phyloP scores from a whole-genome alignment of 1,140 invertebrate genomes.

The Danaus plexippus region DNA sequence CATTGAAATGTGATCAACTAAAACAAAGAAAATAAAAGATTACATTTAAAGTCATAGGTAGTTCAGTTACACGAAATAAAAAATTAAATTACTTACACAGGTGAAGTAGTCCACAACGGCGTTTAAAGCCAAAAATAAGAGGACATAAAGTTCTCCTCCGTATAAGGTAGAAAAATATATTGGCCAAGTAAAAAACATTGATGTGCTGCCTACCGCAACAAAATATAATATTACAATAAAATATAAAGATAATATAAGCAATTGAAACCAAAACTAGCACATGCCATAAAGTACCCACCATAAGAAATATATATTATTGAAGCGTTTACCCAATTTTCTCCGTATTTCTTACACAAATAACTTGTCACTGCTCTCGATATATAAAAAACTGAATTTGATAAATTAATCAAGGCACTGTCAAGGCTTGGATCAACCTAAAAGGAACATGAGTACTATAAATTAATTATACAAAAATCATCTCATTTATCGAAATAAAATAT shows the following conservation, averaged over 20 bases:
- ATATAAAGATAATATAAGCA: constrained; percentile 1
- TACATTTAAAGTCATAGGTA: too few relatives aligned
- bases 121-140: constrained; percentile 18
- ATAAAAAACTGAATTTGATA: constrained; percentile 35
- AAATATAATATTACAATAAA: not conserved
- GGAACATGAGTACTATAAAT: not conserved
- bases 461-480: constrained; percentile 7
- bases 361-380: constrained; percentile 31
- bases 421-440: constrained; percentile 35
- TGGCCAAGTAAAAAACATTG: constrained; percentile 21
- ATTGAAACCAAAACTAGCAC: not conserved
- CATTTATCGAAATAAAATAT: too few relatives aligned
- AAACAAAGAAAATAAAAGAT: constrained; percentile 7
- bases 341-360: constrained; percentile 28
- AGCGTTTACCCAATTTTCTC: constrained; percentile 27
- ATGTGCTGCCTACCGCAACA: constrained; percentile 4
- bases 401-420: constrained; percentile 30
- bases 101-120: constrained; percentile 17
- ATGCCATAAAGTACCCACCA: constrained; percentile 17
- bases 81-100: constrained; percentile 14
- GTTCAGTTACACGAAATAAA: too few relatives aligned
- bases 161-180: constrained; percentile 22
- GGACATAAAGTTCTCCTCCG: constrained; percentile 15
- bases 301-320: constrained; percentile 20
- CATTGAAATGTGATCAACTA: constrained; percentile 25